Evolutionary conservation across 2,797 vertebrate species (phyloP).

Genomic region (Fistularia commersonii): DNA sequence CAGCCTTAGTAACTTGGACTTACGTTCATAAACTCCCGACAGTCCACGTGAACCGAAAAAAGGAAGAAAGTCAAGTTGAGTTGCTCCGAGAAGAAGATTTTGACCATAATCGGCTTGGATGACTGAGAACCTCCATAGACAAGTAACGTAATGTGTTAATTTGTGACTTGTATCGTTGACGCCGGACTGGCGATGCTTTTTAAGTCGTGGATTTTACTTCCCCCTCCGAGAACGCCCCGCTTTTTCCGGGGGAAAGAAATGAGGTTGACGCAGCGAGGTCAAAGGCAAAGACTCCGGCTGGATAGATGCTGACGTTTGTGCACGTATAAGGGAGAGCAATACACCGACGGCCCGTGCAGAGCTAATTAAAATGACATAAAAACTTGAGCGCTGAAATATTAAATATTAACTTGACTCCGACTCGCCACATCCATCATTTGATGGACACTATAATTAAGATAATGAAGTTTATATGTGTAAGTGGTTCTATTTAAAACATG

Average conservation of each 20-base stretch:
- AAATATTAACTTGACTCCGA: conserved; percentile 63
- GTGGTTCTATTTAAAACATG: conserved; percentile 57
- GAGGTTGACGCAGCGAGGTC: conserved; percentile 16
- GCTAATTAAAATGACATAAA: conserved; percentile 55
- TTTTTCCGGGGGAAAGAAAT: conserved; percentile 18
- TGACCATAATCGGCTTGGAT: background rate
- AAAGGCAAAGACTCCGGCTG: conserved; percentile 10
- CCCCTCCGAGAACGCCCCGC: background rate
- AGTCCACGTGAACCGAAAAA: too few relatives aligned
- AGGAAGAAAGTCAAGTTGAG: too few relatives aligned
- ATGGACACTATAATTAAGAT: conserved; percentile 64
- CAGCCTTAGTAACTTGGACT: too few relatives aligned
- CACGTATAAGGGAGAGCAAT: background rate
- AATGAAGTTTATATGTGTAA: conserved; percentile 60
- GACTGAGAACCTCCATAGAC: too few relatives aligned
- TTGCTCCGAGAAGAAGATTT: too few relatives aligned
- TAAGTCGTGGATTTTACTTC: conserved; percentile 27
- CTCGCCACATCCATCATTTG: conserved; percentile 54
- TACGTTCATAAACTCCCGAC: too few relatives aligned
- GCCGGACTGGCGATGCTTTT: conserved; percentile 4
- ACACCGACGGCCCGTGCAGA: conserved; percentile 9
- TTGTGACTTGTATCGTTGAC: too few relatives aligned
- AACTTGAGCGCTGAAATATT: conserved; percentile 46
- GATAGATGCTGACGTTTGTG: too few relatives aligned
- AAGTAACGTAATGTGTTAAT: too few relatives aligned